Evolutionary conservation across 2,797 vertebrate species (phyloP).

Genomic region (Acrossocheilus wenchowensis): DNA sequence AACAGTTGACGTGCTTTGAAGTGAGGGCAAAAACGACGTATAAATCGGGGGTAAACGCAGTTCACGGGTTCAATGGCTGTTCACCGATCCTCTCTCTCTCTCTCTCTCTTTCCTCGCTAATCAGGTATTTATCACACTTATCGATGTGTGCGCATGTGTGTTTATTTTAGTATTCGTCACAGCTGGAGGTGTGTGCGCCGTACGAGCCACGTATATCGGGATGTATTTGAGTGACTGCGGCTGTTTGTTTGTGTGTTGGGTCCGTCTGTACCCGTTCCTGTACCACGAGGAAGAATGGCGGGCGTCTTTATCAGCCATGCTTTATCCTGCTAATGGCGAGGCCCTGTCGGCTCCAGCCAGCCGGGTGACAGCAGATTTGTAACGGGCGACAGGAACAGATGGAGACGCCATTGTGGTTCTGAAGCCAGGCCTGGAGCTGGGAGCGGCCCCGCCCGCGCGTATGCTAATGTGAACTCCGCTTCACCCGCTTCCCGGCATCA

Average conservation of each 20-base stretch:
- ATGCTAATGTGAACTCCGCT: constrained; percentile 98
- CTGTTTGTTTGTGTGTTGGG: constrained; percentile 33
- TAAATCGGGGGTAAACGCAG: constrained; percentile 74
- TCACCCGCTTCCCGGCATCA: constrained; percentile 85
- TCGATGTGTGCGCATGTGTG: constrained; percentile 27
- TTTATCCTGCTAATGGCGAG: constrained; percentile 78
- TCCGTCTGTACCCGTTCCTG: constrained; percentile 65
- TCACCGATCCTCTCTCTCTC: constrained; percentile 52
- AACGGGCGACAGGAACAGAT: constrained; percentile 88
- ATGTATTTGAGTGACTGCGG: constrained; percentile 14
- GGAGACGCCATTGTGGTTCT: constrained; percentile 83
- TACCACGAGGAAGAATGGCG: constrained; percentile 79
- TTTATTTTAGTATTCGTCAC: constrained; percentile 24
- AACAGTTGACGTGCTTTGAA: constrained; percentile 56
- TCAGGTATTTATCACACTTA: constrained; percentile 77
- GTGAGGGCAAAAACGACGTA: constrained; percentile 52
- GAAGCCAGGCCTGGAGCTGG: constrained; percentile 66
- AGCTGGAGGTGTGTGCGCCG: constrained; percentile 26
- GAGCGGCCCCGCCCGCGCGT: constrained; percentile 63
- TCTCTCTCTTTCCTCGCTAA: constrained; percentile 70
- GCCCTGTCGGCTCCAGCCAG: constrained; percentile 81
- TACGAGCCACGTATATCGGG: constrained; percentile 5
- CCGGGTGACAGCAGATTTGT: constrained; percentile 91
- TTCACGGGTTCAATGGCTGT: constrained; percentile 83
- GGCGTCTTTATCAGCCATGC: constrained; percentile 62